Evolutionary conservation across 2,113 vertebrate genomes (phyloP).

Genomic region (Acanthochromis polyacanthus): DNA sequence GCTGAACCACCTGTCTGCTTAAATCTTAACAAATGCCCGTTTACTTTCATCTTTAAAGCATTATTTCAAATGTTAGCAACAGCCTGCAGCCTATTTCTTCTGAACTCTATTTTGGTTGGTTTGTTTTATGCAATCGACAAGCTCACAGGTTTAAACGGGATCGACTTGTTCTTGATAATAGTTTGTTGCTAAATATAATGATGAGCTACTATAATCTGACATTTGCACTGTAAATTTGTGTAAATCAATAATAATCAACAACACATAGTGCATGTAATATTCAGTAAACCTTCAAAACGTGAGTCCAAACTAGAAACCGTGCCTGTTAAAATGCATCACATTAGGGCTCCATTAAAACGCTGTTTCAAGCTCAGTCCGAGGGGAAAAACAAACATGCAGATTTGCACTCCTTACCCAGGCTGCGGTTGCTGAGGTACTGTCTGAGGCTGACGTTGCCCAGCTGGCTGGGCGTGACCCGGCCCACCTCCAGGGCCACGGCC

Average conservation of each 20-base stretch:
- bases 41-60: constrained; percentile 11
- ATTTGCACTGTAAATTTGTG: neutral
- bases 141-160: neutral
- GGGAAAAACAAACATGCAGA: neutral
- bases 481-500: constrained; percentile 92
- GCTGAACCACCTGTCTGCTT: constrained; percentile 1
- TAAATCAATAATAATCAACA: neutral
- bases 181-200: no score
- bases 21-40: constrained; percentile 4
- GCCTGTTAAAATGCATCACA: neutral
- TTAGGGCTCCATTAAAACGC: neutral
- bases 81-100: constrained; percentile 2
- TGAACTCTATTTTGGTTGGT: neutral
- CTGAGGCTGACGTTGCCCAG: constrained; percentile 94
- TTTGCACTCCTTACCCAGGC: constrained; percentile 87
- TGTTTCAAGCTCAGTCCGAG: neutral
- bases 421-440: constrained; percentile 94
- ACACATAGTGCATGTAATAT: no score
- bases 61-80: neutral
- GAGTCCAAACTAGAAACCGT: neutral
- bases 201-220: neutral
- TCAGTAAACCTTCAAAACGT: no score
- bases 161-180: no score
- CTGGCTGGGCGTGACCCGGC: constrained; percentile 89
- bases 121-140: constrained; percentile 11